phyloP scores from a whole-genome alignment of 2,888 invertebrate species.

The Belgica antarctica region DNA sequence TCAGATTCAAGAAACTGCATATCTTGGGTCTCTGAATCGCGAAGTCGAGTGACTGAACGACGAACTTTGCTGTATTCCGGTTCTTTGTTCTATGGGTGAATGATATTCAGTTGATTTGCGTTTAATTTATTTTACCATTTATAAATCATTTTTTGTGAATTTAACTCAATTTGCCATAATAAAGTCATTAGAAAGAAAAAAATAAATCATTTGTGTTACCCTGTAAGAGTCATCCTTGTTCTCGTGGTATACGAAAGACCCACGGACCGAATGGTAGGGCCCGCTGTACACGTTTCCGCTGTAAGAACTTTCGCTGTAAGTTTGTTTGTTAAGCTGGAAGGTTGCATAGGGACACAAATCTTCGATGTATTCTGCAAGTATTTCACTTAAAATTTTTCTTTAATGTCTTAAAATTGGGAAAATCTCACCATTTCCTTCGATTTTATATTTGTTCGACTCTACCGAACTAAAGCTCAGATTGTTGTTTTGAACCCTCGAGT shows the following conservation, averaged over 20 bases:
- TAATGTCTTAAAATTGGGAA: not conserved
- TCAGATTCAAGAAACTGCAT: conserved; percentile 69
- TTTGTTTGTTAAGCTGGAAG: conserved; percentile 82
- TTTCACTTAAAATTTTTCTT: conserved; percentile 44
- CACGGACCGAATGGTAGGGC: conserved; percentile 80
- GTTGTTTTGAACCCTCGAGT: conserved; percentile 51
- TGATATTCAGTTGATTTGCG: too few relatives aligned
- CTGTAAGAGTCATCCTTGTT: conserved; percentile 64
- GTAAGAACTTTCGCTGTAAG: conserved; percentile 86
- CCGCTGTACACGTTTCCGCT: conserved; percentile 85
- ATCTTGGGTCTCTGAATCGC: conserved; percentile 76
- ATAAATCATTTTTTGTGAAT: too few relatives aligned
- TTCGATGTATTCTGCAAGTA: conserved; percentile 76
- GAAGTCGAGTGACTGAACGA: conserved; percentile 74
- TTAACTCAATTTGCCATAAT: too few relatives aligned
- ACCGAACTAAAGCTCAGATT: conserved; percentile 55
- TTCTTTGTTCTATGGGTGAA: conserved; percentile 64
- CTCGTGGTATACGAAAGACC: conserved; percentile 87
- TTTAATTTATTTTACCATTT: too few relatives aligned
- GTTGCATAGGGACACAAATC: conserved; percentile 92
- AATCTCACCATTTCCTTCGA: conserved; percentile 52
- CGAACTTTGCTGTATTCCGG: conserved; percentile 80
- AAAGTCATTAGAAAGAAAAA: too few relatives aligned
- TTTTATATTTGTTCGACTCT: conserved; percentile 60
- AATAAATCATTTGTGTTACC: too few relatives aligned